phyloP scores from a whole-genome alignment of 2,888 invertebrate species.

The Platynereis dumerilii region DNA sequence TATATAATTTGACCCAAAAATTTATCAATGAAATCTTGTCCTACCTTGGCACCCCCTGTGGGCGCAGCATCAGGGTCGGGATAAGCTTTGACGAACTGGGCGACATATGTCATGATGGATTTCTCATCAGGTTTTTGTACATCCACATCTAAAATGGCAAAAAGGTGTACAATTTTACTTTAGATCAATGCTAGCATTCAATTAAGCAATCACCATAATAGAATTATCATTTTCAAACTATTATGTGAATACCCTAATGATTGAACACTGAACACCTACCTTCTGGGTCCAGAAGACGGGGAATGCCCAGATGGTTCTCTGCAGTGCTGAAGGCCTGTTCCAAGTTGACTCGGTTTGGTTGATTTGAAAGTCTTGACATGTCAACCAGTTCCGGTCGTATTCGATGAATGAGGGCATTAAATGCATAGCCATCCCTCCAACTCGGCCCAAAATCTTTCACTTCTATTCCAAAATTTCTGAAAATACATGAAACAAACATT shows the following conservation, averaged over 20 bases:
- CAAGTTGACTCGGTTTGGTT: constrained; percentile 81
- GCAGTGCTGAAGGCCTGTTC: constrained; percentile 94
- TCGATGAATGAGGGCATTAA: constrained; percentile 92
- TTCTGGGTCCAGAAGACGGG: constrained; percentile 89
- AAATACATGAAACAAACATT: constrained; percentile 33
- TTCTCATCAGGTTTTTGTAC: constrained; percentile 95
- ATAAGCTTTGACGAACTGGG: constrained; percentile 91
- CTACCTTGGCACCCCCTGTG: constrained; percentile 15
- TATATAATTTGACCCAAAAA: too few relatives aligned
- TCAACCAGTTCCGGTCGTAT: constrained; percentile 92
- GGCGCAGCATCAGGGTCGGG: constrained; percentile 48
- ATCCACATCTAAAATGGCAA: constrained; percentile 76
- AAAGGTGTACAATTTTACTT: constrained; percentile 2
- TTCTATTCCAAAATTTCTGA: constrained; percentile 83
- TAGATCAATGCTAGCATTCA: too few relatives aligned
- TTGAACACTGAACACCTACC: constrained; percentile 47
- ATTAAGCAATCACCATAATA: too few relatives aligned
- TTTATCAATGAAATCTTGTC: too few relatives aligned
- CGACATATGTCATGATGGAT: constrained; percentile 98
- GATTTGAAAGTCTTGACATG: constrained; percentile 79
- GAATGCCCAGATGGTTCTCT: constrained; percentile 88
- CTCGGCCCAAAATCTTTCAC: constrained; percentile 93
- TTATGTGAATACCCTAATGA: too few relatives aligned
- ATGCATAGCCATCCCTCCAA: constrained; percentile 95
- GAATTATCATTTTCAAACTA: too few relatives aligned